Conservation (phyloP, 2,797 vertebrate genomes). For the Anolis apletophallus region DNA sequence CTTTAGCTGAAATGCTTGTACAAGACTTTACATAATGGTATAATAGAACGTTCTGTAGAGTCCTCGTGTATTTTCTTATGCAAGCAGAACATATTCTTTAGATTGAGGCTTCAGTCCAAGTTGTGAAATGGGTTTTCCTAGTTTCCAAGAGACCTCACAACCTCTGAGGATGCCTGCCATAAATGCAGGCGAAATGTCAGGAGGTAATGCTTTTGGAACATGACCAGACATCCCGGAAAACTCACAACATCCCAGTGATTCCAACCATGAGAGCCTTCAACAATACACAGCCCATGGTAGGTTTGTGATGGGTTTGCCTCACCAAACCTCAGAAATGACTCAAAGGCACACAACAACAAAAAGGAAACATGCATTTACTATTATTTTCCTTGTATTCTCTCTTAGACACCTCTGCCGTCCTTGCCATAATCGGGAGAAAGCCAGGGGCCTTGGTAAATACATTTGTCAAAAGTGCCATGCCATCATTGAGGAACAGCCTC, state of each 20-base stretch:
- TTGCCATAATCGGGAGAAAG: constrained; percentile 96
- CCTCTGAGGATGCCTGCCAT: no score
- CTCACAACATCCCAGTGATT: no score
- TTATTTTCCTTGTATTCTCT: constrained; percentile 30
- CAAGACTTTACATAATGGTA: neutral
- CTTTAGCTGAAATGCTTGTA: neutral
- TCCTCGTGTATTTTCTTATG: neutral
- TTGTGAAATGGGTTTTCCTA: no score
- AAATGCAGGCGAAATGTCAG: no score
- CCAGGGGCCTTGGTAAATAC: constrained; percentile 93
- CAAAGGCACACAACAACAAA: no score
- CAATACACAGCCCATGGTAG: no score
- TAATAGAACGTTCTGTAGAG: neutral
- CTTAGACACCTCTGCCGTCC: constrained; percentile 93
- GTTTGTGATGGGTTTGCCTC: no score
- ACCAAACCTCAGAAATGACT: no score
- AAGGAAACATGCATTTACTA: constrained; percentile 28
- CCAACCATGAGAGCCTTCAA: no score
- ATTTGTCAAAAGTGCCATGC: constrained; percentile 97
- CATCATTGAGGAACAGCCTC: constrained; percentile 95
- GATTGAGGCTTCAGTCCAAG: neutral
- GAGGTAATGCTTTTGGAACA: no score
- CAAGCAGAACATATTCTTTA: neutral
- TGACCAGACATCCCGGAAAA: no score
- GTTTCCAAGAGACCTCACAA: no score